Conservation (phyloP, 2,113 vertebrate genomes). For the Cyprinodon variegatus region DNA sequence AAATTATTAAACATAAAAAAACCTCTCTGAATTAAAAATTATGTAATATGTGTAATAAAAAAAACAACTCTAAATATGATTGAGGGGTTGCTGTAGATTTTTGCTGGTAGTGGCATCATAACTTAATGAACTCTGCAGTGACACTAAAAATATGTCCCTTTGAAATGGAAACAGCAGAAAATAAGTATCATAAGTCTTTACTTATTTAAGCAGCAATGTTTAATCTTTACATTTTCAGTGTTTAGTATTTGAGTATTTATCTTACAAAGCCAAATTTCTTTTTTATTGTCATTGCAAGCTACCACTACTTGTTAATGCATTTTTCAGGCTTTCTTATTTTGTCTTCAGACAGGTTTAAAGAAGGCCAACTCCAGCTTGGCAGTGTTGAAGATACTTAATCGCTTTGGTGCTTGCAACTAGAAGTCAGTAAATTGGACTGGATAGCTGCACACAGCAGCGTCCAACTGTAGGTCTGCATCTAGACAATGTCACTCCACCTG, state of each 20-base stretch:
- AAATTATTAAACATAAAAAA: neutral
- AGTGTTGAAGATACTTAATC: constrained; percentile 48
- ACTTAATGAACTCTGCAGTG: too few species aligned
- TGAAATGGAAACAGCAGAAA: too few species aligned
- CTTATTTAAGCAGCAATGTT: too few species aligned
- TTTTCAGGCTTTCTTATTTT: neutral
- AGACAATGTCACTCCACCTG: constrained; percentile 66
- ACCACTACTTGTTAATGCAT: constrained; percentile 10
- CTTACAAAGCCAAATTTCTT: neutral
- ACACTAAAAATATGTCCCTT: too few species aligned
- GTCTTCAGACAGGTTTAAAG: constrained; percentile 31
- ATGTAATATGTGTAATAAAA: neutral
- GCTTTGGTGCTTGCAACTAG: constrained; percentile 33
- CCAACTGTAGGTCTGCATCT: constrained; percentile 57
- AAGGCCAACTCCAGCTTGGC: constrained; percentile 29
- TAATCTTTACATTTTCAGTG: too few species aligned
- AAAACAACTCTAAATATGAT: neutral
- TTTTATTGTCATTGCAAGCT: constrained; percentile 9
- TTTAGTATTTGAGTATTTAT: too few species aligned
- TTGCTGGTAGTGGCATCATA: too few species aligned
- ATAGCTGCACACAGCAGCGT: constrained; percentile 48
- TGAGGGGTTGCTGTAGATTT: too few species aligned
- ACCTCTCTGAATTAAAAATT: neutral
- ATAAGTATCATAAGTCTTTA: too few species aligned
- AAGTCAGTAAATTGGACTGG: constrained; percentile 57